Evolutionary conservation across 2,113 vertebrate species (phyloP).

Genomic region (Tylochromis polylepis): DNA sequence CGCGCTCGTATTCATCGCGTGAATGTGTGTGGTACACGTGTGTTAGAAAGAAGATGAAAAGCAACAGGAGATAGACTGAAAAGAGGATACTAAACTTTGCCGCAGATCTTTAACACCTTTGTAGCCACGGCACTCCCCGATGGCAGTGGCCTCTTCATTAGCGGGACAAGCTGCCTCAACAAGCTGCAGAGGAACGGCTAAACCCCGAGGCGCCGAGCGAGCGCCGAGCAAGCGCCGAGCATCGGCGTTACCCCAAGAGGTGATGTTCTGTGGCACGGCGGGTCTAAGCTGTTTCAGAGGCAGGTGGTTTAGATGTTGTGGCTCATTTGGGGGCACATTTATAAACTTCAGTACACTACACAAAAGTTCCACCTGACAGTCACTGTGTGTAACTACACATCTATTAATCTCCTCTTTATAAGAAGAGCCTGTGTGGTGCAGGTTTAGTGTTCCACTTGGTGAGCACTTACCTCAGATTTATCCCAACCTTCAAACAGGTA

Average conservation of each 20-base stretch:
- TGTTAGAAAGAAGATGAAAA: neutral
- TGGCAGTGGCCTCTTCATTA: neutral
- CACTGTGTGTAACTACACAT: neutral
- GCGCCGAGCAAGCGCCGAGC: neutral
- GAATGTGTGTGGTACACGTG: neutral
- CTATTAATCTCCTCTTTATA: neutral
- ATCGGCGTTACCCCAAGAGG: neutral
- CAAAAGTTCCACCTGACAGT: neutral
- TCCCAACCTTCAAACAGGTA: neutral
- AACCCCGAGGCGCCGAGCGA: neutral
- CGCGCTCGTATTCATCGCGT: constrained; percentile 9
- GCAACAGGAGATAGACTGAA: neutral
- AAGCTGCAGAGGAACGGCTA: neutral
- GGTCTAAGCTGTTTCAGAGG: neutral
- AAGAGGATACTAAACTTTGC: neutral
- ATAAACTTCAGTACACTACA: neutral
- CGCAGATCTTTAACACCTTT: neutral
- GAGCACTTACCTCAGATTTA: neutral
- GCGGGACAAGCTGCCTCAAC: neutral
- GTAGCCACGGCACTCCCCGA: fast-evolving
- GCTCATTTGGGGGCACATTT: neutral
- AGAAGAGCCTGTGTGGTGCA: neutral
- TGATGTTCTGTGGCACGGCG: neutral
- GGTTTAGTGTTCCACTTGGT: neutral
- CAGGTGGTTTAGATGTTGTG: neutral